phyloP scores from a whole-genome alignment of 1,140 invertebrate species.

The Drosophila nigromelanica region DNA sequence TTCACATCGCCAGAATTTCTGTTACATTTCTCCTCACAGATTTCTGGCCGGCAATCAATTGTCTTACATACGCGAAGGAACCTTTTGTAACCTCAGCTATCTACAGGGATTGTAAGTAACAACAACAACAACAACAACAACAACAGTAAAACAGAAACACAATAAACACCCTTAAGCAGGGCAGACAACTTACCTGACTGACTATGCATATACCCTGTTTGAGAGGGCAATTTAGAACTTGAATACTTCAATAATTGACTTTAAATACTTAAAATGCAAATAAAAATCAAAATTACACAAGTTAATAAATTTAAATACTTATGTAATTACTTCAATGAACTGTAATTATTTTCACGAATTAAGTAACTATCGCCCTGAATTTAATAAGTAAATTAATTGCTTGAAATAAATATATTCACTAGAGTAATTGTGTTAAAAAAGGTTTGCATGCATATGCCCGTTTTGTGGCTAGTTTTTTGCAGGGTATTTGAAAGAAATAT shows the following conservation, averaged over 20 bases:
- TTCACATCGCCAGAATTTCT: conserved; percentile 8
- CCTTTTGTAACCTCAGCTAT: conserved; percentile 79
- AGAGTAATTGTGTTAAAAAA: no score
- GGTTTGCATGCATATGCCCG: neutral
- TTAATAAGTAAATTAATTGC: no score
- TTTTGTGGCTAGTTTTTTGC: no score
- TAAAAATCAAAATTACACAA: no score
- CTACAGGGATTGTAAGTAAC: conserved; percentile 83
- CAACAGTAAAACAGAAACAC: neutral
- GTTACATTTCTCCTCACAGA: conserved; percentile 59
- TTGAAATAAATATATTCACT: no score
- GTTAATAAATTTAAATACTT: no score
- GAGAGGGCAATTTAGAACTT: no score
- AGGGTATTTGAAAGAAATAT: conserved; percentile 19
- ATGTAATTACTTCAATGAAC: no score
- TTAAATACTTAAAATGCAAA: no score
- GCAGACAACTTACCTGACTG: neutral
- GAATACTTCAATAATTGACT: no score
- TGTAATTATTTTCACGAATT: neutral
- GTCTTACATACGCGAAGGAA: conserved; percentile 60
- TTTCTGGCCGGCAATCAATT: conserved; percentile 83
- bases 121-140: conserved; percentile 15
- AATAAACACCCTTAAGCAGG: neutral
- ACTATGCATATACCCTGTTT: conserved; percentile 5
- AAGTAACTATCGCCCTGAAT: neutral